These are phyloP conservation scores for Aphodius sticticus DNA, from an alignment of 2,888 invertebrate species.

Conservation along the genomic window DNA sequence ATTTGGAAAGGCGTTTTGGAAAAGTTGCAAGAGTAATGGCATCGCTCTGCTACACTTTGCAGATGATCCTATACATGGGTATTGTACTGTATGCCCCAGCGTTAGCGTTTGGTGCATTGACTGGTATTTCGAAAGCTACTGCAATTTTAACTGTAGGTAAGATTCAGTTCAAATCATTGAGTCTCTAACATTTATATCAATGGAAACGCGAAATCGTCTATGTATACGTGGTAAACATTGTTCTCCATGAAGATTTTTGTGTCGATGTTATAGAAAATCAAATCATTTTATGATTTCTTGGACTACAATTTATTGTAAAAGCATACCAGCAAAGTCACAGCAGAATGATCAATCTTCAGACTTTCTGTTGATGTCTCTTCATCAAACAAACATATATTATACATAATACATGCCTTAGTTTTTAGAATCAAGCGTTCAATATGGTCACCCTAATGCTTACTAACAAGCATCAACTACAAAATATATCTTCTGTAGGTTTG, in stretches of 20 bases:
- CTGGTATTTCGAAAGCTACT: constrained; percentile 74
- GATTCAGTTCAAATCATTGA: constrained; percentile 24
- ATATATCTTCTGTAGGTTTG: constrained; percentile 58
- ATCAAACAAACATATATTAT: no score
- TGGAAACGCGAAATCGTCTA: no score
- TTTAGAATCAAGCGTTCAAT: no score
- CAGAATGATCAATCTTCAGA: no score
- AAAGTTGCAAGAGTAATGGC: constrained; percentile 76
- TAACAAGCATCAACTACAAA: background rate
- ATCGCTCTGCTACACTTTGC: constrained; percentile 66
- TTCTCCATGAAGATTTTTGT: background rate
- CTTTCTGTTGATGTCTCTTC: no score
- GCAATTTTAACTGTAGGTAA: constrained; percentile 75
- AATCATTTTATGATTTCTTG: no score
- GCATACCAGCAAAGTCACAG: no score
- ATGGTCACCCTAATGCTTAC: no score
- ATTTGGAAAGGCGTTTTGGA: constrained; percentile 87
- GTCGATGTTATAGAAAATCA: background rate
- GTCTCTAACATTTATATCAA: no score
- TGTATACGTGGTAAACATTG: no score
- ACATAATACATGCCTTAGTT: no score
- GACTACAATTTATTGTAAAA: no score
- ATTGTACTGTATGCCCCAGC: constrained; percentile 94
- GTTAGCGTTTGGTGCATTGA: constrained; percentile 84
- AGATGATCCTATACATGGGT: constrained; percentile 90